A percentile compares a stretch with the other conserved stretches of the same genome.
These are phyloP conservation scores for Proterorhinus semilunaris DNA, from an alignment of 2,113 vertebrate genomes.

Conservation along the genomic window DNA sequence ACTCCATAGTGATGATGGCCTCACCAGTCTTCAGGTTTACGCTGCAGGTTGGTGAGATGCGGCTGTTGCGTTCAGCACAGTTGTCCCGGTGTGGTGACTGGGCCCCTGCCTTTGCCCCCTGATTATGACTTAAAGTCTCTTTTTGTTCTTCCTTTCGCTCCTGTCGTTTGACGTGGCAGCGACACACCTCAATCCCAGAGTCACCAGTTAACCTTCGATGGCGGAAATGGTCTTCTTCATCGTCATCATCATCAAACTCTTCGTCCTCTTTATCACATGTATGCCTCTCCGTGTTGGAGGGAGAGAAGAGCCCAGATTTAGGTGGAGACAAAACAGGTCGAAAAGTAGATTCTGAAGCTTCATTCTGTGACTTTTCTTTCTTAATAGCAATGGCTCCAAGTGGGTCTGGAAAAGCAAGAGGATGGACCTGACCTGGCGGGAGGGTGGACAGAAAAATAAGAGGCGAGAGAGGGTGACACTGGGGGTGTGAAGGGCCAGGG, in stretches of 20 bases:
- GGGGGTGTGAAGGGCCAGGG: conserved; percentile 37
- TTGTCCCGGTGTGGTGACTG: conserved; percentile 31
- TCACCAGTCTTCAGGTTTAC: conserved; percentile 44
- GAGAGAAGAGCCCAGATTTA: conserved; percentile 66
- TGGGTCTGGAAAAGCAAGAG: conserved; percentile 55
- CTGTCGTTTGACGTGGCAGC: conserved; percentile 73
- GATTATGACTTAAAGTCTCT: conserved; percentile 20
- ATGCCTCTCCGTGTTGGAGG: conserved; percentile 66
- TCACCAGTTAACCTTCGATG: conserved; percentile 89
- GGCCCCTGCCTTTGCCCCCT: conserved; percentile 43
- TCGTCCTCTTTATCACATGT: conserved; percentile 56
- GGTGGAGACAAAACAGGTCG: conserved; percentile 30
- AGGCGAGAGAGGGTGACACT: conserved; percentile 53
- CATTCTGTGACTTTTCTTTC: conserved; percentile 33
- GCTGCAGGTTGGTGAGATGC: conserved; percentile 27
- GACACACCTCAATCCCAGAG: conserved; percentile 92
- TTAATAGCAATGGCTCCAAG: conserved; percentile 33
- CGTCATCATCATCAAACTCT: conserved; percentile 69
- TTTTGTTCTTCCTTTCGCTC: conserved; percentile 49
- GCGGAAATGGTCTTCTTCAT: conserved; percentile 78
- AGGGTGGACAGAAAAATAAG: conserved; percentile 49
- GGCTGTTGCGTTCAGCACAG: conserved; percentile 25
- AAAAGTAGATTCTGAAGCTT: conserved; percentile 1
- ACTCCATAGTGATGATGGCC: conserved; percentile 65
- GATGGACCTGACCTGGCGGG: conserved; percentile 40